A percentile compares a stretch with the other conserved stretches of the same genome.
These are phyloP conservation scores for Acrobasis consociella DNA, from an alignment of 2,888 invertebrate species.

Conservation along the genomic window DNA sequence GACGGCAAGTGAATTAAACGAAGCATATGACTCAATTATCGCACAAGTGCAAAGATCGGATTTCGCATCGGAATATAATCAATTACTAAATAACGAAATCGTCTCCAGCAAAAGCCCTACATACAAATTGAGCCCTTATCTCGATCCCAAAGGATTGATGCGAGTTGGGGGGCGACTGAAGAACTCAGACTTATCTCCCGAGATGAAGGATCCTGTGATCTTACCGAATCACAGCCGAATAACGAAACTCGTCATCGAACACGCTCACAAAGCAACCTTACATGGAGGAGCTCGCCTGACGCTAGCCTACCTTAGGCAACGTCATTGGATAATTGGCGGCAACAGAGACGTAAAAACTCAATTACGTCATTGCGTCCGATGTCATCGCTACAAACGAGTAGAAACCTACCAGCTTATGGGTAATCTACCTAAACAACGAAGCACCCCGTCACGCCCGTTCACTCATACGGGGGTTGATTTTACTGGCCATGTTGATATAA, in stretches of 20 bases:
- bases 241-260: slow-evolving; percentile 26
- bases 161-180: slow-evolving; percentile 14
- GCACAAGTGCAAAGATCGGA: not conserved
- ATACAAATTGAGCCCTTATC: slow-evolving; percentile 27
- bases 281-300: slow-evolving; percentile 30
- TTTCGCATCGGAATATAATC: not conserved
- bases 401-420: slow-evolving; percentile 31
- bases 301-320: slow-evolving; percentile 24
- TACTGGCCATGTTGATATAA: slow-evolving; percentile 28
- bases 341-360: slow-evolving; percentile 29
- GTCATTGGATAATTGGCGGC: slow-evolving; percentile 29
- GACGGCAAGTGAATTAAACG: no score
- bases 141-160: slow-evolving; percentile 23
- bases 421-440: slow-evolving; percentile 26
- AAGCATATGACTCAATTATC: no score
- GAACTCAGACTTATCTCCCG: slow-evolving; percentile 1
- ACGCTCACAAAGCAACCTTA: slow-evolving; percentile 26
- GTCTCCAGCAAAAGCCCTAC: slow-evolving; percentile 27
- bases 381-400: slow-evolving; percentile 23
- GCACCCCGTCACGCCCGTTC: slow-evolving; percentile 28
- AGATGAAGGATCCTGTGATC: slow-evolving; percentile 24
- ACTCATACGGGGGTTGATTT: slow-evolving; percentile 33
- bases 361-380: slow-evolving; percentile 28
- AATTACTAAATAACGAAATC: slow-evolving; percentile 24
- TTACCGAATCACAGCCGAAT: slow-evolving; percentile 20